phyloP scores from a whole-genome alignment of 1,140 invertebrate genomes.

The Papilio aristodemus region DNA sequence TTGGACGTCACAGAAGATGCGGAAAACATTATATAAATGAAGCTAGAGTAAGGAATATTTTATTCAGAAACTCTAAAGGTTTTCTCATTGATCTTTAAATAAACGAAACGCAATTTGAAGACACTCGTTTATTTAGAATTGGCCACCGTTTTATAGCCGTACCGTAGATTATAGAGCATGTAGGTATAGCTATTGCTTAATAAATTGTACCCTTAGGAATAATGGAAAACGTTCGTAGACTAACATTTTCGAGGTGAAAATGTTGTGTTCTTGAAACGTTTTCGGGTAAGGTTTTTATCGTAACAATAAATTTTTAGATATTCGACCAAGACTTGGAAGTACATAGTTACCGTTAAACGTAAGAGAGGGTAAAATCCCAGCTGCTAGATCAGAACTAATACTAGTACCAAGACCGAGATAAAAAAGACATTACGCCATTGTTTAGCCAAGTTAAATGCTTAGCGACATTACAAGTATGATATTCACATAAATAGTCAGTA shows the following conservation, averaged over 20 bases:
- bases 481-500: too few relatives aligned
- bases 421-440: too few relatives aligned
- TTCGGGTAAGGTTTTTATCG: background rate
- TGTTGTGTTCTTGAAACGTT: background rate
- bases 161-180: background rate
- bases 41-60: background rate
- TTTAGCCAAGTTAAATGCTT: too few relatives aligned
- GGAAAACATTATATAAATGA: background rate
- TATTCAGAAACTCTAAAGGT: background rate
- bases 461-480: too few relatives aligned
- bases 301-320: conserved; percentile 12
- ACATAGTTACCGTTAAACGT: background rate
- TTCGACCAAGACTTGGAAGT: background rate
- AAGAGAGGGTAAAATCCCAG: background rate
- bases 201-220: conserved; percentile 18
- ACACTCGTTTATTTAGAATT: background rate
- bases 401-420: too few relatives aligned
- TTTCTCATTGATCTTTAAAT: background rate
- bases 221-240: conserved; percentile 6
- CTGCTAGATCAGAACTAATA: background rate
- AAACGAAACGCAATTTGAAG: background rate
- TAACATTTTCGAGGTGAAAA: conserved; percentile 18
- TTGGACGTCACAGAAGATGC: background rate
- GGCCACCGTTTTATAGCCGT: background rate
- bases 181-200: background rate